Percentiles rank a stretch among this genome's conserved stretches.
phyloP scores from a whole-genome alignment of 2,797 vertebrate genomes.

The Oophaga sylvatica region DNA sequence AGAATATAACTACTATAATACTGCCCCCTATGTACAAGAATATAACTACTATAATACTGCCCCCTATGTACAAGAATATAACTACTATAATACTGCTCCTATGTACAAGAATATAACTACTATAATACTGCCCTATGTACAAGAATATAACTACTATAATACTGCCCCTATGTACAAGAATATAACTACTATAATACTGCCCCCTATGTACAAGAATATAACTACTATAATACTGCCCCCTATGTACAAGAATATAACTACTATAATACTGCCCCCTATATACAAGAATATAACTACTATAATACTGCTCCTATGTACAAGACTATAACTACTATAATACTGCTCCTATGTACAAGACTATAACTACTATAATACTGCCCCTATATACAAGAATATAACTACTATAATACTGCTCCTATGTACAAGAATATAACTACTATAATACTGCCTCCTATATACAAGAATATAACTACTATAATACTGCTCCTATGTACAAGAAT shows the following conservation, averaged over 20 bases:
- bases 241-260: too few species aligned
- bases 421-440: slow-evolving; percentile 17
- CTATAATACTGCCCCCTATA: background rate
- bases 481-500: background rate
- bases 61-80: background rate
- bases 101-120: slow-evolving; percentile 18
- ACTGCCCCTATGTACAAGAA: background rate
- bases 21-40: background rate
- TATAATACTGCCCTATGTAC: background rate
- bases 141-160: slow-evolving; percentile 25
- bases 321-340: slow-evolving; percentile 26
- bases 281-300: slow-evolving; percentile 25
- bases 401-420: slow-evolving; percentile 3
- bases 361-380: slow-evolving; percentile 4
- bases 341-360: background rate
- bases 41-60: slow-evolving; percentile 25
- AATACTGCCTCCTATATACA: too few species aligned
- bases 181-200: slow-evolving; percentile 25
- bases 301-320: background rate
- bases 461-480: slow-evolving; percentile 22
- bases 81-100: too few species aligned
- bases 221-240: too few species aligned
- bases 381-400: slow-evolving; percentile 11
- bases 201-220: background rate
- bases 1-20: slow-evolving; percentile 25